Evolutionary conservation across 2,888 invertebrate species (phyloP).

Genomic region (Lasioglossum malachurum): DNA sequence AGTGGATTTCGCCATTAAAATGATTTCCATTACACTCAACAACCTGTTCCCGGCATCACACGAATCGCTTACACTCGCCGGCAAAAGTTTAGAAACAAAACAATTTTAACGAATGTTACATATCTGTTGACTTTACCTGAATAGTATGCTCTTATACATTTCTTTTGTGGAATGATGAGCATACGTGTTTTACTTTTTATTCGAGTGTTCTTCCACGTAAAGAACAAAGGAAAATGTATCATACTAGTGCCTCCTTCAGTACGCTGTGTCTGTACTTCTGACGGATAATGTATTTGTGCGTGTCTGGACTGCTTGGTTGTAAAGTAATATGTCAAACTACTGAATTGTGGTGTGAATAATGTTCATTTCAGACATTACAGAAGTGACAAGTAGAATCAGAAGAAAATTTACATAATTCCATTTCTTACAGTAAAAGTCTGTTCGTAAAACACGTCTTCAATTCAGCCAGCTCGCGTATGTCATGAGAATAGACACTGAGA

Average conservation of each 20-base stretch:
- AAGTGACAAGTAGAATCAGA: background rate
- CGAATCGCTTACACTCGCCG: background rate
- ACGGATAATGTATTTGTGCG: background rate
- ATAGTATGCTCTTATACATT: background rate
- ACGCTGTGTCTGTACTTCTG: background rate
- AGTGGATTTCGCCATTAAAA: constrained; percentile 10
- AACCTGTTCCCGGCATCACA: background rate
- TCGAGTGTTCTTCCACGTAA: background rate
- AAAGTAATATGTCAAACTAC: background rate
- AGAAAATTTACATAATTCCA: background rate
- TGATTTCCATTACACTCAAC: constrained; percentile 4
- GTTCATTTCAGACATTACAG: background rate
- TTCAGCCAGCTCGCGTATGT: background rate
- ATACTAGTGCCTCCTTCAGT: background rate
- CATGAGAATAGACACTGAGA: background rate
- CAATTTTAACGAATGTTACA: background rate
- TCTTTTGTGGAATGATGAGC: background rate
- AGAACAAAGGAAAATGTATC: background rate
- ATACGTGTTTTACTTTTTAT: background rate
- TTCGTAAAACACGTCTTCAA: background rate
- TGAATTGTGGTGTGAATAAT: background rate
- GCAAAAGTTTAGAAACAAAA: constrained; percentile 14
- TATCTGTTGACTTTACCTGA: background rate
- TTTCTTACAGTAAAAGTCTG: background rate
- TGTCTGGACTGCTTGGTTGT: background rate